phyloP scores from a whole-genome alignment of 2,113 vertebrate genomes.

The Aramus guarauna region DNA sequence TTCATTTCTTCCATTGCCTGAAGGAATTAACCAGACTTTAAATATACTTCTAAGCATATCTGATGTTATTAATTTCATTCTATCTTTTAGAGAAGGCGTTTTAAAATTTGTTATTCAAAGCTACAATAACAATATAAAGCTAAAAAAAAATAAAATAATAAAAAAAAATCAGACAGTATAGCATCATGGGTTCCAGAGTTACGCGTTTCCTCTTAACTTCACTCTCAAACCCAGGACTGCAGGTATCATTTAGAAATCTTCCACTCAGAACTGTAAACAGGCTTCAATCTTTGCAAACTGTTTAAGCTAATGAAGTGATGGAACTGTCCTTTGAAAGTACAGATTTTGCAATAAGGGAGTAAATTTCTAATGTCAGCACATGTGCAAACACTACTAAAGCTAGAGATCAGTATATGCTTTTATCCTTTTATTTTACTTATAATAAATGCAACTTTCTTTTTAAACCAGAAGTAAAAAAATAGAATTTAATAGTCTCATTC shows the following conservation, averaged over 20 bases:
- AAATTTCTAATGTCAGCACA: neutral
- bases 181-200: neutral
- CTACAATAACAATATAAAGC: neutral
- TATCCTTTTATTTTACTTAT: neutral
- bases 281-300: neutral
- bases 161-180: neutral
- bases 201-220: neutral
- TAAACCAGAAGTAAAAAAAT: neutral
- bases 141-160: neutral
- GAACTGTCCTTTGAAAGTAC: neutral
- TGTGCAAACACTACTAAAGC: neutral
- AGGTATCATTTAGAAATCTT: neutral
- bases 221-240: neutral
- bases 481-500: neutral
- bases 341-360: neutral
- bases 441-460: neutral
- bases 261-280: neutral
- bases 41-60: slow-evolving; percentile 50
- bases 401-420: neutral
- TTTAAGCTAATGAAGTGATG: neutral
- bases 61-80: neutral
- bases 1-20: slow-evolving; percentile 98
- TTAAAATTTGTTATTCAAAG: neutral
- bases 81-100: slow-evolving; percentile 9
- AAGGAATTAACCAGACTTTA: slow-evolving; percentile 62